Percentiles rank a stretch among this genome's conserved stretches.
Conservation (phyloP, 2,113 vertebrate genomes). For the Microcebus griseorufus region DNA sequence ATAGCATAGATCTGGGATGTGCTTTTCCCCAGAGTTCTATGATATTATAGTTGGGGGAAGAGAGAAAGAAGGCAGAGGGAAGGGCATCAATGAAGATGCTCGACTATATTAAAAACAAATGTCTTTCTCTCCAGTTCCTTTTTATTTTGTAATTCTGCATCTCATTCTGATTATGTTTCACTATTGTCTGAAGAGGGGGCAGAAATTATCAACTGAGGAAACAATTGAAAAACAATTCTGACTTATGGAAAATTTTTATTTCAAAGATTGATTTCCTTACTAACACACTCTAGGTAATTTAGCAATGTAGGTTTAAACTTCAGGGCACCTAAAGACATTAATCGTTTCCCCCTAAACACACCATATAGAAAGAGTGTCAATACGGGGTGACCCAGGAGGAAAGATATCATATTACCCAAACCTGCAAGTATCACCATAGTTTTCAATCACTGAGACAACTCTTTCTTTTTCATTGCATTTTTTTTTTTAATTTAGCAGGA, state of each 20-base stretch:
- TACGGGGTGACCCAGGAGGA: neutral
- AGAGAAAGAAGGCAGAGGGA: neutral
- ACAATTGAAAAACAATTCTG: neutral
- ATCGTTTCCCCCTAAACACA: neutral
- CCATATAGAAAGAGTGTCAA: neutral
- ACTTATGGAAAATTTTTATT: neutral
- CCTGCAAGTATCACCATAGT: neutral
- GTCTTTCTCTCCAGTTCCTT: neutral
- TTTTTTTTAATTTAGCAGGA: neutral
- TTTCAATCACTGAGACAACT: neutral
- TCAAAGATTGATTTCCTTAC: constrained; percentile 19
- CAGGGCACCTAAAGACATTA: neutral
- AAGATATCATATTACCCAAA: neutral
- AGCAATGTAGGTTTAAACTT: neutral
- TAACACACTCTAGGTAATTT: neutral
- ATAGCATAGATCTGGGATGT: constrained; percentile 65
- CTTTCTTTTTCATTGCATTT: neutral
- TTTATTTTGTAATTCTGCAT: constrained; percentile 1
- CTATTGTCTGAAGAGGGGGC: neutral
- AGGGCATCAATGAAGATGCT: neutral
- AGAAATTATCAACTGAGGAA: neutral
- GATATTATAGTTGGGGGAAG: neutral
- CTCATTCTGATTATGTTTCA: neutral
- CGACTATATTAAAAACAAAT: neutral
- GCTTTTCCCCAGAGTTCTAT: constrained; percentile 23